Evolutionary conservation across 2,888 invertebrate species (phyloP).

Genomic region (Abrostola tripartita): DNA sequence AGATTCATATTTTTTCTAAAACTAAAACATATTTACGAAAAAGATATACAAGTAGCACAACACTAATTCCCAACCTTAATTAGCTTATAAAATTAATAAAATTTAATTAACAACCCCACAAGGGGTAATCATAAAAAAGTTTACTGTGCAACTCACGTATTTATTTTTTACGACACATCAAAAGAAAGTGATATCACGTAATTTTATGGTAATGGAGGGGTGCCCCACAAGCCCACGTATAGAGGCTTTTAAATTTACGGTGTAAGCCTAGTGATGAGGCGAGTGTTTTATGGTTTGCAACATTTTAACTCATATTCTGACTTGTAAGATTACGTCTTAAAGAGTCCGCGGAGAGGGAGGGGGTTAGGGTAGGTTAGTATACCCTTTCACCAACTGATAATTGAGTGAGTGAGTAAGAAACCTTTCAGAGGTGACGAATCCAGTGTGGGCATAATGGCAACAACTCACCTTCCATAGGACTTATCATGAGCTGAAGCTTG

Average conservation of each 20-base stretch:
- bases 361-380: no score
- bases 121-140: constrained; percentile 56
- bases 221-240: constrained; percentile 74
- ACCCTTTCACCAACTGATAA: no score
- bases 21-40: background rate
- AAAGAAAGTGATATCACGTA: constrained; percentile 86
- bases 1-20: background rate
- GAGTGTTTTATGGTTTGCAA: constrained; percentile 78
- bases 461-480: no score
- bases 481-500: no score
- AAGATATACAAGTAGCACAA: background rate
- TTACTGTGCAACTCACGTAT: constrained; percentile 68
- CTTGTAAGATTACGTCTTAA: constrained; percentile 45
- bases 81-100: constrained; percentile 43
- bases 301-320: constrained; percentile 71
- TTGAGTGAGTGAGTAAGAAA: no score
- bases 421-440: no score
- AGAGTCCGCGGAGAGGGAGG: background rate
- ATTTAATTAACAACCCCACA: constrained; percentile 63
- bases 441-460: no score
- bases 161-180: constrained; percentile 85
- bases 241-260: constrained; percentile 86
- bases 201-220: constrained; percentile 87
- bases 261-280: constrained; percentile 75
- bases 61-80: constrained; percentile 27